Percentiles rank a stretch among this genome's conserved stretches.
phyloP scores from a whole-genome alignment of 2,797 vertebrate species.

The Philypnodon macrostomus region DNA sequence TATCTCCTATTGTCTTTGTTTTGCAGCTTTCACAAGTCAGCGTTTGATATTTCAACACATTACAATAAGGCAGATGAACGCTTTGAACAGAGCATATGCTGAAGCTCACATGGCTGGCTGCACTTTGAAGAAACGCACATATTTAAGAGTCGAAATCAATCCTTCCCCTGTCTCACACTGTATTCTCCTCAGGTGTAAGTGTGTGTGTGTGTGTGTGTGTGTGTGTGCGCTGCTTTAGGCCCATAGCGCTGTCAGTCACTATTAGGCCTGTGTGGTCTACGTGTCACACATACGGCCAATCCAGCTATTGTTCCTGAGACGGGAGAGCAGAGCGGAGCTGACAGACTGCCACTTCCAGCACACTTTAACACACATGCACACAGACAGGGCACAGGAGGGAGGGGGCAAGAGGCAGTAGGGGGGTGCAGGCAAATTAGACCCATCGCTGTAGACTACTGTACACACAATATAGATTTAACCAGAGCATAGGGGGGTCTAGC shows the following conservation, averaged over 20 bases:
- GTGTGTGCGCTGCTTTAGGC: conserved; percentile 59
- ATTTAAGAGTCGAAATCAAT: conserved; percentile 43
- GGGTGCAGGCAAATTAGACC: conserved; percentile 10
- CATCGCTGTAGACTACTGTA: conserved; percentile 37
- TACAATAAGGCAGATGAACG: conserved; percentile 59
- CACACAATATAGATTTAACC: neutral
- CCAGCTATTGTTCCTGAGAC: conserved; percentile 86
- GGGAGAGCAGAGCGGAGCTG: conserved; percentile 87
- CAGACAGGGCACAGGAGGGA: conserved; percentile 4
- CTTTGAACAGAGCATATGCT: conserved; percentile 60
- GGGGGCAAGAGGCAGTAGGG: conserved; percentile 1
- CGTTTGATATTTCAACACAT: conserved; percentile 35
- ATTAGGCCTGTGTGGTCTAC: conserved; percentile 80
- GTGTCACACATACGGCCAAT: conserved; percentile 82
- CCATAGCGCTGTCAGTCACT: conserved; percentile 81
- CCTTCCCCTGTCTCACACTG: conserved; percentile 50
- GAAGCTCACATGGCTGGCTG: conserved; percentile 54
- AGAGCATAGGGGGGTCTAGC: too few species aligned
- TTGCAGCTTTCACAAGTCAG: conserved; percentile 14
- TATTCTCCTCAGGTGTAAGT: conserved; percentile 59
- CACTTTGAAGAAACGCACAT: conserved; percentile 28
- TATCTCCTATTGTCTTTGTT: conserved; percentile 28
- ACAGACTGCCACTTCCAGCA: conserved; percentile 95
- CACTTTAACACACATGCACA: conserved; percentile 56
- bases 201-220: conserved; percentile 23